Evolutionary conservation across 2,888 invertebrate genomes (phyloP).

Genomic region (Drosophila siamana): DNA sequence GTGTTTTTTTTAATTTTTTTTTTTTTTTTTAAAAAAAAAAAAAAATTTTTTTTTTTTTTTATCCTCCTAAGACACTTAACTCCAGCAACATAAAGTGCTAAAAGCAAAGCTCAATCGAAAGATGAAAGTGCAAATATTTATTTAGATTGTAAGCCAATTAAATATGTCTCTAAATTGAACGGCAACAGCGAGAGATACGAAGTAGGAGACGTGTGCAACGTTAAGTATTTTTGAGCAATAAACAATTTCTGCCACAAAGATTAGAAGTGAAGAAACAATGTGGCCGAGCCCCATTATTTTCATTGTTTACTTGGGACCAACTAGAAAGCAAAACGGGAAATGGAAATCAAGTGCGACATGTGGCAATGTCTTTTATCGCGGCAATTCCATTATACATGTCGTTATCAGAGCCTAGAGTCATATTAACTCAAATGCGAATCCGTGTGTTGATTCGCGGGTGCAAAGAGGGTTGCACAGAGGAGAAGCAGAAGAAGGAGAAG

Average conservation of each 20-base stretch:
- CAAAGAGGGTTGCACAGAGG: neutral
- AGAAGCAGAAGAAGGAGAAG: too few relatives aligned
- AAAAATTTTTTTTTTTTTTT: too few relatives aligned
- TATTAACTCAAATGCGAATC: constrained; percentile 21
- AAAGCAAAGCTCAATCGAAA: too few relatives aligned
- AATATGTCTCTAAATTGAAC: too few relatives aligned
- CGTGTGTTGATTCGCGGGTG: constrained; percentile 3
- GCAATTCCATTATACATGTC: constrained; percentile 9
- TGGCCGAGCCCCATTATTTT: neutral
- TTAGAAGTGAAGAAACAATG: neutral
- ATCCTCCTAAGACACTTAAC: too few relatives aligned
- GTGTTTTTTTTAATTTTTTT: too few relatives aligned
- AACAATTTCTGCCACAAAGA: neutral
- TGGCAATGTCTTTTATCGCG: neutral
- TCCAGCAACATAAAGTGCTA: too few relatives aligned
- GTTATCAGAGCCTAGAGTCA: constrained; percentile 19
- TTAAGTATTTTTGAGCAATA: neutral
- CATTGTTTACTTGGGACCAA: neutral
- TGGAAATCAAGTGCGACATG: neutral
- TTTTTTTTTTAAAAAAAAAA: too few relatives aligned
- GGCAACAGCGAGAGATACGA: too few relatives aligned
- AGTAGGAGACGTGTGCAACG: neutral
- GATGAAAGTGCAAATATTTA: neutral
- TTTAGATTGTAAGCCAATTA: neutral
- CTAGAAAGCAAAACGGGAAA: neutral